phyloP scores from a whole-genome alignment of 2,888 invertebrate species.

The Syrphus vitripennis region DNA sequence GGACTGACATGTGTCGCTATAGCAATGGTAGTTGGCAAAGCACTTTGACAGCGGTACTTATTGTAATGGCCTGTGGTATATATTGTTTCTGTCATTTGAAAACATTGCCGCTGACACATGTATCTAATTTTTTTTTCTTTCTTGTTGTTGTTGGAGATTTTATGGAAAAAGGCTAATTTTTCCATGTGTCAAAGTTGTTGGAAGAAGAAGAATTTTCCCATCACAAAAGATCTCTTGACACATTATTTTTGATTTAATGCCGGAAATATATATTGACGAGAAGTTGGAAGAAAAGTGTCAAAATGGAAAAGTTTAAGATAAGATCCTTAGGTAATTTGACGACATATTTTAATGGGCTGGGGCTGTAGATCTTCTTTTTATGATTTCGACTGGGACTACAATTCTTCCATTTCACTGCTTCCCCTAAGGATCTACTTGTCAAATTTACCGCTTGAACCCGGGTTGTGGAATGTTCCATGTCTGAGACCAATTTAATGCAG shows the following conservation, averaged over 20 bases:
- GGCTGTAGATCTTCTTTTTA: too few species aligned
- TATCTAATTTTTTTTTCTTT: neutral
- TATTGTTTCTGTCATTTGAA: conserved; percentile 51
- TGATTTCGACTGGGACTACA: too few species aligned
- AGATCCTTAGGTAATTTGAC: neutral
- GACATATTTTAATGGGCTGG: neutral
- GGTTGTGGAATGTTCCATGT: too few species aligned
- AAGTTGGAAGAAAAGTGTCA: neutral
- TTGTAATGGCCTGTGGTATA: conserved; percentile 35
- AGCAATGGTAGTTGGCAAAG: conserved; percentile 6
- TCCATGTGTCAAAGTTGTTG: conserved; percentile 11
- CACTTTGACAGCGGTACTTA: conserved; percentile 58
- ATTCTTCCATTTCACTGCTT: too few species aligned
- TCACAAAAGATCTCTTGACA: neutral
- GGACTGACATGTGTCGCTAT: conserved; percentile 60
- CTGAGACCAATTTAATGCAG: too few species aligned
- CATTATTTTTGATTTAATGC: conserved; percentile 10
- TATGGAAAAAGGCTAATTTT: conserved; percentile 26
- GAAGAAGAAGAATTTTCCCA: conserved; percentile 1
- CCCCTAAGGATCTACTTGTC: too few species aligned
- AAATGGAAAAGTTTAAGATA: neutral
- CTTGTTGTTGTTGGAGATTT: neutral
- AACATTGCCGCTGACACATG: conserved; percentile 22
- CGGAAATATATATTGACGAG: conserved; percentile 21
- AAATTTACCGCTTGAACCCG: too few species aligned